Base-by-base conservation (phyloP, 2,113 vertebrate genomes). In the Copsychus sechellarum region DNA sequence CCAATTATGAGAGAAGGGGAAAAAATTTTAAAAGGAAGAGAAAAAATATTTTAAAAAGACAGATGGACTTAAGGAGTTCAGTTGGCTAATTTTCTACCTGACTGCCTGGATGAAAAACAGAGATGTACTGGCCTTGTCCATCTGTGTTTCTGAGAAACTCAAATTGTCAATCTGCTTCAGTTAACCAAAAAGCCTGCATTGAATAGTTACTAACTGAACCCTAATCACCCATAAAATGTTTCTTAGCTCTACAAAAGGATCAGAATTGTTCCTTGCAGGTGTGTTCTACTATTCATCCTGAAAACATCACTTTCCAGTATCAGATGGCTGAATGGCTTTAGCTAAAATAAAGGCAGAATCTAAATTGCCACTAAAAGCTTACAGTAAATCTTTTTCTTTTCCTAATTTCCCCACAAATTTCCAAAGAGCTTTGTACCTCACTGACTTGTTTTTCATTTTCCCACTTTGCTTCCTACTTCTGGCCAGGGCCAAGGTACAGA, bases 61-160 rank as follows among this genome's bases (percentile, higher is more conserved):
- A 97, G 82, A 93, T 92, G 79, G 95, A 96, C 45, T 69, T 70
- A 25, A 6, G 40, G 28, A 62, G 71, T 96, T 97, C 93, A 93
- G 79, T 58, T 96, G 85, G 43, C 60, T 98, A 97, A 97, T 98
- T 98, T 98, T 97, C 97, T 97, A 95, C 92, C 91, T 96, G 95
- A 83, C 72, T 97, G 96, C 88, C 71, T 97, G 77, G 72, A 92
- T 96, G 78, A 96, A 96, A 96, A 94, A 81, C 94, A 93, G 92
- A 97, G 84, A 92, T 77, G 29, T 93, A 77, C 64, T 95, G 87
- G 95, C 96, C 95, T 96, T 92, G 36, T 36, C 79, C 83, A 96
- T 96, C 80, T 94, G 60, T 85, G 71, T 86, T 90, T 95, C 95
- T 94, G 76, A 94, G 92, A 92, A 97, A 64, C 64, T 96, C 85